Evolutionary conservation across 2,888 invertebrate species (phyloP).

Genomic region (Ferrisia virgata): DNA sequence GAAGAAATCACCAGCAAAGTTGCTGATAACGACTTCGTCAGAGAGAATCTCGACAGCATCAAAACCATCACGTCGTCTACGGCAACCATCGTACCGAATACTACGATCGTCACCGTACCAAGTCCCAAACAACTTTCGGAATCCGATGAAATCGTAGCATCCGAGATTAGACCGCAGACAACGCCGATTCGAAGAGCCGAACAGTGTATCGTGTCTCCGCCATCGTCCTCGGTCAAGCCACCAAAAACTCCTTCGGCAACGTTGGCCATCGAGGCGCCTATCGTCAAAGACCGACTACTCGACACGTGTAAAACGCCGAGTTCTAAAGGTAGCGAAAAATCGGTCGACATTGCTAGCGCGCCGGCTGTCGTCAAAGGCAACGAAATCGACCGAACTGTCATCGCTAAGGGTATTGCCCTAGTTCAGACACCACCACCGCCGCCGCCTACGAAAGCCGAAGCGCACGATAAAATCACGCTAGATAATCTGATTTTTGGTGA

Average conservation of each 20-base stretch:
- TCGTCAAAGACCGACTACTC: neutral
- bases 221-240: neutral
- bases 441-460: neutral
- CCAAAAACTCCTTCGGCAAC: neutral
- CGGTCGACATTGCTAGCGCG: neutral
- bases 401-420: neutral
- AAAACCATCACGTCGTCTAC: neutral
- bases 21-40: neutral
- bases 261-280: neutral
- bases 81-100: neutral
- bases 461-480: neutral
- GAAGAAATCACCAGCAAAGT: neutral
- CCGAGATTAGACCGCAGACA: neutral
- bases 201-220: neutral
- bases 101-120: neutral
- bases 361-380: neutral
- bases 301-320: neutral
- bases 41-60: neutral
- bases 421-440: neutral
- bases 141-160: neutral
- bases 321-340: neutral
- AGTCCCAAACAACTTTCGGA: neutral
- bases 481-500: conserved; percentile 18
- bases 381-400: neutral
- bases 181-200: neutral